Evolutionary conservation across 1,140 invertebrate species (phyloP), one percentile per base, ranked within the genome.

Genomic region (Macrostomum lignano): DNA sequence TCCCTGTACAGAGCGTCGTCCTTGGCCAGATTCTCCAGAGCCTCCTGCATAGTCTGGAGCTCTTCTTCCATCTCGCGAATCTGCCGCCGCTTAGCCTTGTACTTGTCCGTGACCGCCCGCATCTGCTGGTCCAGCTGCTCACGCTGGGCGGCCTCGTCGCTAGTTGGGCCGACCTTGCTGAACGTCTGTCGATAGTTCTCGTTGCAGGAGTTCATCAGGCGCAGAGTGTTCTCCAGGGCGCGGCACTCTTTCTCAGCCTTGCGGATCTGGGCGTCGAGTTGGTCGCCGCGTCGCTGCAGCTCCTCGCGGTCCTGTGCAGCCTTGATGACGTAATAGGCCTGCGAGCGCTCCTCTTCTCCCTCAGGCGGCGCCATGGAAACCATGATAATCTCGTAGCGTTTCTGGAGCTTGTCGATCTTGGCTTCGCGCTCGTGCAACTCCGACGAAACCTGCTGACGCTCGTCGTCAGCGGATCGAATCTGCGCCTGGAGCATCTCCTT

Each of bases 241-340:
- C 45, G 38, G 34, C 56, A 52, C 39, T 59, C 56, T 32, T 55
- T 51, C 42, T 58, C 53, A 5, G 53, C 50, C 38, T 55, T 55
- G 13, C 48, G 35, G 31, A 58, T 59, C 31, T 45, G 46, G 9
- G 53, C 50, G 43, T 59, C 53, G 17, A 59, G 42, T 22, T 55
- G 46, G 42, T 59, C 56, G 22, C 56, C 56, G 21, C 48, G 43
- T 21, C 47, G 33, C 36, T 58, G 52, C 15, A 59, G 36, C 33
- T 56, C 56, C 36, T 59, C 56, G 37, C 57, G 58, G 33, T 59
- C 53, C 39, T 59, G 56, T 17, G 54, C 54, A 31, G 56, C 54
- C 46, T 55, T 55, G 31, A 59, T 58, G 15, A 59, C 52, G 40
- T 57, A 59, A 31, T 57, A 56, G 22, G 55, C 52, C 36, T 58